Evolutionary conservation across 1,140 invertebrate genomes (phyloP), one percentile per base, ranked within the genome.

Genomic region (Saccostrea glomerata): DNA sequence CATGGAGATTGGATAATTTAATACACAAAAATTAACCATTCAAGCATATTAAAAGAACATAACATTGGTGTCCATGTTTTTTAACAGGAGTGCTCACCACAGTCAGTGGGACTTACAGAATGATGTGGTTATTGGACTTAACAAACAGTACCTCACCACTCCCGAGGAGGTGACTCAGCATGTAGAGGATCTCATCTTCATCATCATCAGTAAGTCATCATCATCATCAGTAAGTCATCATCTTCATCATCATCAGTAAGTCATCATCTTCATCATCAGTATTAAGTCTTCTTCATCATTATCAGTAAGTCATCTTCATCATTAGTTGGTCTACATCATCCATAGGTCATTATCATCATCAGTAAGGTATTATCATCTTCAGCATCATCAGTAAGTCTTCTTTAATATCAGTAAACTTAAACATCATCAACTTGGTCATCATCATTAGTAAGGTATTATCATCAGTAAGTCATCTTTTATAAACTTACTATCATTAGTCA

Each of bases 151-250:
- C 77, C 90, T 94, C 11, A 86, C 83, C 5, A 91, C 87, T 0
- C 70, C 89, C 40, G 90, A 92, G 30, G 92, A 92, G 87, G 90
- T 93, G 4, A 88, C 92, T 87, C 92, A 93, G 70, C 90, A 93
- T 86, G 84, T 93, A n/a, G 89, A 92, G 73, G 91, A 93, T 63
- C 88, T 94, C 12, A 91, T 93, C 23, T 93, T 94, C 85, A 91
- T 91, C 63, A 92, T 93, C 54, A 86, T 94, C 7, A 91, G 93
- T 94, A 90, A 90, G 92, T 91, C 63, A 23, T 30, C 36, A 82
- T 54, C n/a, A 85, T 55, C 25, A 70, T n/a, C 23, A 55, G 6
- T 12, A 25, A 9, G 15, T 66, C 23, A 60, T 36, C 30, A 86
- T 58, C 7, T 15, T 47, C 54, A 84, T 40, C 30, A 84, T 40